These are phyloP conservation scores for Coregonus ussuriensis DNA, from an alignment of 2,797 vertebrate species.

Conservation along the genomic window DNA sequence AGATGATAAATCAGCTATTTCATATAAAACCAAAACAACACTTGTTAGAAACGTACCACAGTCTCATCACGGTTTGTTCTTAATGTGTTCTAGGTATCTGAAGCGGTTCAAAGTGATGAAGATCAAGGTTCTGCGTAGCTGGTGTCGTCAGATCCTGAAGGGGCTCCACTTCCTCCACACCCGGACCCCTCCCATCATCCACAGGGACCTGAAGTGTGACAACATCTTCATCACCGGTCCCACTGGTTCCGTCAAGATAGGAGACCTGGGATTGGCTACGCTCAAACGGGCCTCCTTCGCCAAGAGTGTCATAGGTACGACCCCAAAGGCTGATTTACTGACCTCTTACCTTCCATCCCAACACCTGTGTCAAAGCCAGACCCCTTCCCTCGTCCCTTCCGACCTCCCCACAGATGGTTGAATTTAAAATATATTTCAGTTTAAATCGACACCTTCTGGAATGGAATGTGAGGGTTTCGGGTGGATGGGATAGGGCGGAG, in stretches of 20 bases:
- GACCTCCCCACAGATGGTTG: neutral
- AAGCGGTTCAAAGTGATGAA: slow-evolving; percentile 99
- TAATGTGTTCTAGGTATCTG: slow-evolving; percentile 81
- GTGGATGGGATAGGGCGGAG: neutral
- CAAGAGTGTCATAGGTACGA: slow-evolving; percentile 98
- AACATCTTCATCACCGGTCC: slow-evolving; percentile 99
- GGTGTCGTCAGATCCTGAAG: slow-evolving; percentile 98
- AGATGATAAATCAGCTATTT: slow-evolving; percentile 44
- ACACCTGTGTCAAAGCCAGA: neutral
- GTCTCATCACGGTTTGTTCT: neutral
- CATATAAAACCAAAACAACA: neutral
- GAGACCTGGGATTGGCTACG: slow-evolving; percentile 95
- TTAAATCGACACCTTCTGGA: neutral
- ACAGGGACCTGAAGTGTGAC: slow-evolving; percentile 97
- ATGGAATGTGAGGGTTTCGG: slow-evolving; percentile 10
- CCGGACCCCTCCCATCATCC: slow-evolving; percentile 95
- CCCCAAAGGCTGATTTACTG: slow-evolving; percentile 4
- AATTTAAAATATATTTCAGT: slow-evolving; percentile 18
- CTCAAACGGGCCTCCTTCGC: slow-evolving; percentile 97
- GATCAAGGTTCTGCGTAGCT: slow-evolving; percentile 97
- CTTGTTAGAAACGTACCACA: neutral
- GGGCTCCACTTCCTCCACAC: slow-evolving; percentile 98
- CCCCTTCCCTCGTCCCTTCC: neutral
- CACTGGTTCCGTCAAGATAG: slow-evolving; percentile 98
- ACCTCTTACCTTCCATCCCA: neutral